phyloP scores from a whole-genome alignment of 2,797 vertebrate species.

The Myripristis jacobus region DNA sequence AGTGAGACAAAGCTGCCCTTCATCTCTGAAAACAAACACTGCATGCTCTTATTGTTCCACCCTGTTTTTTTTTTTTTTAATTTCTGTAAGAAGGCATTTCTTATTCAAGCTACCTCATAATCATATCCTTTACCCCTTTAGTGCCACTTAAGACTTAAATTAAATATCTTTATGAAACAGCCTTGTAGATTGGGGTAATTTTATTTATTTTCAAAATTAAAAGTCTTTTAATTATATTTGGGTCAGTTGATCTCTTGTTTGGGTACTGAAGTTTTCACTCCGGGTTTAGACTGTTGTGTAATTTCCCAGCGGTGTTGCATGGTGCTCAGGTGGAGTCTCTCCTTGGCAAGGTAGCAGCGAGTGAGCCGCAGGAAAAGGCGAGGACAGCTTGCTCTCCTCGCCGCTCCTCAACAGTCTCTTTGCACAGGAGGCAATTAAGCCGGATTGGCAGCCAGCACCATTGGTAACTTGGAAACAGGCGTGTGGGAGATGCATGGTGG shows the following conservation, averaged over 20 bases:
- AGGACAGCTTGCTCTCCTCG: slow-evolving; percentile 54
- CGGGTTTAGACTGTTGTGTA: slow-evolving; percentile 27
- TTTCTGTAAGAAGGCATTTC: slow-evolving; percentile 25
- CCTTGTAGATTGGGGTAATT: slow-evolving; percentile 34
- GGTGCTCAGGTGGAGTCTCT: slow-evolving; percentile 54
- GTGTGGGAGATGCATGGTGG: slow-evolving; percentile 72
- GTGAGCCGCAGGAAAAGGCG: slow-evolving; percentile 47
- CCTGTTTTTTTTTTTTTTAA: slow-evolving; percentile 48
- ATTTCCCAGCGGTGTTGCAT: slow-evolving; percentile 44
- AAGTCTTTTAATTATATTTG: slow-evolving; percentile 30
- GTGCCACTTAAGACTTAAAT: slow-evolving; percentile 26
- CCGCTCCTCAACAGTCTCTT: slow-evolving; percentile 67
- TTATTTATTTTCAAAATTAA: slow-evolving; percentile 3
- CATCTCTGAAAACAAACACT: slow-evolving; percentile 48
- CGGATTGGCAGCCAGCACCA: slow-evolving; percentile 71
- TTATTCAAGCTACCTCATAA: slow-evolving; percentile 15
- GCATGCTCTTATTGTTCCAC: slow-evolving; percentile 23
- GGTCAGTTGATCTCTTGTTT: slow-evolving; percentile 9
- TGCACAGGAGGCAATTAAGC: slow-evolving; percentile 77
- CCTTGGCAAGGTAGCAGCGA: slow-evolving; percentile 30
- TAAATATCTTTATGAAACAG: slow-evolving; percentile 16
- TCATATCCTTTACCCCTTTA: slow-evolving; percentile 4
- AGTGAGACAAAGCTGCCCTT: slow-evolving; percentile 59
- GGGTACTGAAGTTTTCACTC: slow-evolving; percentile 62
- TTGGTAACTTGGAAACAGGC: slow-evolving; percentile 84